Percentiles rank a stretch among this genome's conserved stretches.
These are phyloP conservation scores for Drosophila melanosoma DNA, from an alignment of 2,888 invertebrate genomes.

Conservation along the genomic window DNA sequence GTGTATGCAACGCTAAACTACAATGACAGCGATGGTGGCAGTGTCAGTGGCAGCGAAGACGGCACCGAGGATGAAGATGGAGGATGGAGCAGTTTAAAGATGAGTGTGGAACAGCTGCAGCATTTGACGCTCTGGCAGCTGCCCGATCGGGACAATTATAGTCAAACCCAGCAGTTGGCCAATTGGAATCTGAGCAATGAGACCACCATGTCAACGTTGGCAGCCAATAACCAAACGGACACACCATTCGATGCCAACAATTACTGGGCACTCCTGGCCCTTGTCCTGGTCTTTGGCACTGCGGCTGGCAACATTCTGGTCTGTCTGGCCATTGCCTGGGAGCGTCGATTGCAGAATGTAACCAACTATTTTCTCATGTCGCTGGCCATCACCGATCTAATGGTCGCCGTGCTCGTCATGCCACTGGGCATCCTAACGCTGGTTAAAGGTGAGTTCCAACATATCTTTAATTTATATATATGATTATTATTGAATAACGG, in stretches of 20 bases:
- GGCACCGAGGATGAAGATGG: conserved; percentile 44
- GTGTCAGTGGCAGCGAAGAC: conserved; percentile 33
- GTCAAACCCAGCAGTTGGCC: conserved; percentile 22
- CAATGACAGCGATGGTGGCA: conserved; percentile 49
- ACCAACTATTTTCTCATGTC: conserved; percentile 99
- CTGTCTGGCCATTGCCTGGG: conserved; percentile 96
- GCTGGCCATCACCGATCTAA: conserved; percentile 96
- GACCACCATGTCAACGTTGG: conserved; percentile 25
- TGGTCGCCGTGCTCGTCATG: conserved; percentile 98
- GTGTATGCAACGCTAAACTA: conserved; percentile 71
- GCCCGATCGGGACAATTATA: conserved; percentile 32
- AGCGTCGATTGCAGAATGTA: conserved; percentile 96
- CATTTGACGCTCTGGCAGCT: conserved; percentile 53
- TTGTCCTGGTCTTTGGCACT: conserved; percentile 92
- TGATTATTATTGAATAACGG: background rate
- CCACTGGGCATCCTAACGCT: conserved; percentile 94
- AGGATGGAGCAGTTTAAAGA: conserved; percentile 49
- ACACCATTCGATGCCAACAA: conserved; percentile 86
- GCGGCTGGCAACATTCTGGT: conserved; percentile 97
- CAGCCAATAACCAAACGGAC: conserved; percentile 3
- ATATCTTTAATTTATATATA: background rate
- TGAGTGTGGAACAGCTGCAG: conserved; percentile 54
- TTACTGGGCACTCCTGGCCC: conserved; percentile 93
- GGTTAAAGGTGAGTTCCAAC: conserved; percentile 88
- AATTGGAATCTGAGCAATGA: conserved; percentile 54